These are phyloP conservation scores for Leptodactylus fuscus DNA, from an alignment of 2,113 vertebrate species.

Conservation along the genomic window DNA sequence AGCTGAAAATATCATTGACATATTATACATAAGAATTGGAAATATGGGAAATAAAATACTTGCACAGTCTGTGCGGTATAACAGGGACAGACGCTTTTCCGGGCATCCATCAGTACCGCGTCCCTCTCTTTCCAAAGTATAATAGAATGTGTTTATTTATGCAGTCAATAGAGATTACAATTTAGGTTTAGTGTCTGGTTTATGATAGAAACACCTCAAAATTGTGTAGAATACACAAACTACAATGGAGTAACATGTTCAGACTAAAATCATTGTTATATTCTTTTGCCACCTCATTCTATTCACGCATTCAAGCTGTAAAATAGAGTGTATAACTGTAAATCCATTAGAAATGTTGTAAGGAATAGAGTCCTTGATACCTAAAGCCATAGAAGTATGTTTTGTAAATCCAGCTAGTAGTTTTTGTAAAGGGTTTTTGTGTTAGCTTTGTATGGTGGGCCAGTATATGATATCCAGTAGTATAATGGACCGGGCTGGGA, in stretches of 20 bases:
- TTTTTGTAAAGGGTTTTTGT: too few relatives aligned
- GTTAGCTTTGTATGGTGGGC: neutral
- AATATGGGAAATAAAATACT: too few relatives aligned
- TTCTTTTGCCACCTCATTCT: neutral
- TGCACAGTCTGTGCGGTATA: neutral
- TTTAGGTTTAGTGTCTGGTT: neutral
- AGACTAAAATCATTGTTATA: neutral
- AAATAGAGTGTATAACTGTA: neutral
- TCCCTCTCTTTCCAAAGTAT: too few relatives aligned
- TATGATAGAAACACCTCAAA: neutral
- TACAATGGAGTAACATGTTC: neutral
- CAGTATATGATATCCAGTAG: neutral
- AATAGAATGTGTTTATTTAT: too few relatives aligned
- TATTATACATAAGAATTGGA: too few relatives aligned
- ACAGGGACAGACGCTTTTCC: neutral
- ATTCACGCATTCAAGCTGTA: neutral
- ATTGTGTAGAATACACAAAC: neutral
- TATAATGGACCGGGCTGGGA: neutral
- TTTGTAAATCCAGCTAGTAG: neutral
- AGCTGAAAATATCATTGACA: too few relatives aligned
- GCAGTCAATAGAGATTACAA: neutral
- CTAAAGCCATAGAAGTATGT: neutral
- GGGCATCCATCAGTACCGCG: too few relatives aligned
- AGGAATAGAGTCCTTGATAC: neutral
- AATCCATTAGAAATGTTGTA: neutral